Evolutionary conservation across 2,113 vertebrate species (phyloP), one percentile per base, ranked within the genome.

Genomic region (Embiotoca jacksoni): DNA sequence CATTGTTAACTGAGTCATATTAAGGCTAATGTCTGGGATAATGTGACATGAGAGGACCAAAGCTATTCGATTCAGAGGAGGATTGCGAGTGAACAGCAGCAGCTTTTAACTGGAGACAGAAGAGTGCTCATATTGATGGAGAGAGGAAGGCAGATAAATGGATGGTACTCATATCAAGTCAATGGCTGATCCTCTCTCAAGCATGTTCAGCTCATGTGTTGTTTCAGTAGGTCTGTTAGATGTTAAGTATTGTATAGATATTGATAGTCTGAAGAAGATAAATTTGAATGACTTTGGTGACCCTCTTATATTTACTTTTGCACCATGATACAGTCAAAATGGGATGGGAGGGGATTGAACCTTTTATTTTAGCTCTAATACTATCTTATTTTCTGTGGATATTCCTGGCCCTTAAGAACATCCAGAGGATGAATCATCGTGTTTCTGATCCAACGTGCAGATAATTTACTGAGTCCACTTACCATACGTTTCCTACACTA

Each of bases 11-110:
- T 33, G 44, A 67, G 23, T 44, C 57, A 35, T 49, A 47, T 14
- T 9, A 39, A 68, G 11, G 50, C 50, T 49, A 50, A 80, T 68
- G 44, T 4, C 13, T n/a, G 33, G 52, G 44, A 58, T 1, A 30
- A 16, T 58, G 14, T 54, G 59, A 57, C 58, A 52, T 75, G 41
- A 70, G 16, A 67, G 35, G 49, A 44, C 36, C 6, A 31, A 56
- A 68, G 41, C 53, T 67, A 8, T 66, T 53, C 6, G 53, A 52
- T 63, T 53, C 3, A 31, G 53, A 61, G 55, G 60, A 65, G 54
- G 39, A 46, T 3, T 56, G 33, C 49, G 72, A 64, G n/a, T 6
- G 31, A 58, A 5, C n/a, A 36, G 47, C 70, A 60, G 54, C 16
- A 44, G 37, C 37, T 37, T 37, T 44, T 11, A 44, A 6, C 39